These are phyloP conservation scores for Heliconius cydno DNA, from an alignment of 2,888 invertebrate species.

Conservation along the genomic window DNA sequence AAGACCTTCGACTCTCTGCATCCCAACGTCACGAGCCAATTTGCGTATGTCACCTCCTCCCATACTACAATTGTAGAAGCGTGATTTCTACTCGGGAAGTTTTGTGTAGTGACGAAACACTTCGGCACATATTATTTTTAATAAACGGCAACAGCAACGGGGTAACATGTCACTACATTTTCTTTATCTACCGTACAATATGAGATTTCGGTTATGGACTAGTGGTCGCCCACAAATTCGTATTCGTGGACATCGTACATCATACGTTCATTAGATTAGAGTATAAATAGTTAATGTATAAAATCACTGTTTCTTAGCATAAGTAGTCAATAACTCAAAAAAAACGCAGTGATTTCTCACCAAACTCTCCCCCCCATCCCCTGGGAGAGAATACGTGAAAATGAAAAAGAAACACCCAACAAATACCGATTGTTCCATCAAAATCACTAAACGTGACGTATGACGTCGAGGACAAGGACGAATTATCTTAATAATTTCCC, in stretches of 20 bases:
- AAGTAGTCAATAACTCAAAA: neutral
- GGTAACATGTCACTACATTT: neutral
- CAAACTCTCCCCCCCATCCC: neutral
- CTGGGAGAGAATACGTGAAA: neutral
- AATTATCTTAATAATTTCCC: conserved; percentile 66
- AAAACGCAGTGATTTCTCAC: neutral
- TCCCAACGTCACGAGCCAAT: too few relatives aligned
- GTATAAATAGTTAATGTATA: neutral
- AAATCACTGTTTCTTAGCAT: neutral
- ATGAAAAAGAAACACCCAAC: neutral
- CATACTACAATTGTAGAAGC: too few relatives aligned
- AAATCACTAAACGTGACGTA: conserved; percentile 46
- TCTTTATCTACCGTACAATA: neutral
- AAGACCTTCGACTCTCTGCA: too few relatives aligned
- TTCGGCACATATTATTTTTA: too few relatives aligned
- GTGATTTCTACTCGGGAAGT: too few relatives aligned
- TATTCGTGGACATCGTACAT: too few relatives aligned
- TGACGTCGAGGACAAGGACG: conserved; percentile 58
- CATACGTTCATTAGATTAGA: neutral
- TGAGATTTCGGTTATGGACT: neutral
- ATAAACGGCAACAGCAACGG: neutral
- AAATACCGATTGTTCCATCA: conserved; percentile 39
- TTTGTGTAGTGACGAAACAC: too few relatives aligned
- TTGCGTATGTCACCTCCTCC: too few relatives aligned
- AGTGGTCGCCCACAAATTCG: neutral